Evolutionary conservation across 1,140 invertebrate genomes (phyloP), one percentile per base, ranked within the genome.

Genomic region (Himalopsyche phryganea): DNA sequence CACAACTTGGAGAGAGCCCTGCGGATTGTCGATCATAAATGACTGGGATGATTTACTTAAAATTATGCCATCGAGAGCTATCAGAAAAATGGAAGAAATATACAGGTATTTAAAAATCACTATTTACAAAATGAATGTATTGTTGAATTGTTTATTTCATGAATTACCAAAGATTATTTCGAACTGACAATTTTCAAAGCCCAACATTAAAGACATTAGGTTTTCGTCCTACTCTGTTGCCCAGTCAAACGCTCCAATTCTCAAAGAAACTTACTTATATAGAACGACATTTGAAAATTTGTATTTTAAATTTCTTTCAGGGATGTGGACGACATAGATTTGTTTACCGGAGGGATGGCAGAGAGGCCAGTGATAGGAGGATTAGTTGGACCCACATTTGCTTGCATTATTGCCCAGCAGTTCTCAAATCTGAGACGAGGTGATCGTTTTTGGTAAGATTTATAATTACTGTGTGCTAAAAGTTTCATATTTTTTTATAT

Each of bases 391-490:
- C 95, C 96, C 0, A 97, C 94, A 0, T 95, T 98, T 68, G 93
- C 92, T 42, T 98, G 96, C 68, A 93, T 98, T 52, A 90, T 98
- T 13, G 94, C 90, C 0, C 90, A 94, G 65, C 94, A 98, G 68
- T 97, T 98, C 69, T 82, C 85, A 17, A 89, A 92, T 67, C 71
- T 94, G 0, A 83, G 91, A 3, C 88, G 88, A 69, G 95, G 94
- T 23, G 94, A 97, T 77, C 74, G 94, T 58, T 97, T 96, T 72
- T 97, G 94, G 92, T 90, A 66, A 67, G 48, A 15, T 47, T 23
- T 19, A 7, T 19, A 18, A 47, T 14, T 33, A 1, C 19, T 20
- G 5, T 48, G 18, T n/a, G 17, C 17, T 18, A 19, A 1, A 6
- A 19, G 2, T 46, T 18, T 18, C 33, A 48, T 32, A 32, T 6